Percentiles rank a stretch among this genome's conserved stretches.
phyloP scores from a whole-genome alignment of 2,797 vertebrate genomes.

The Microchirus variegatus region DNA sequence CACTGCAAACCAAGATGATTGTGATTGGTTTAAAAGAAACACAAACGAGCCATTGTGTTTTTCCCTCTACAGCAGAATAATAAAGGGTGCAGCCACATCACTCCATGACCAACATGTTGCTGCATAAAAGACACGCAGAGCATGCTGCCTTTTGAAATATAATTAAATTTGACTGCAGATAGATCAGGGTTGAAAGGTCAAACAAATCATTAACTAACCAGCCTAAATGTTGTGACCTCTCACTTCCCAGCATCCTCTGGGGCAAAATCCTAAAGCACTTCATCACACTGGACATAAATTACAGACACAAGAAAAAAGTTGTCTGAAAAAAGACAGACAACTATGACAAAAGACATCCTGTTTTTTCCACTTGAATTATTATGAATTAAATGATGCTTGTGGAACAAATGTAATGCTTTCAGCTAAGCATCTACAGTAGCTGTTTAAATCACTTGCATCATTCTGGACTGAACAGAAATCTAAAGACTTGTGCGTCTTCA shows the following conservation, averaged over 20 bases:
- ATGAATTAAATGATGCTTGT: too few species aligned
- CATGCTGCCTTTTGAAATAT: neutral
- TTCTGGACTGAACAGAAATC: too few species aligned
- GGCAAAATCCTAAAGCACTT: too few species aligned
- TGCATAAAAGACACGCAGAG: neutral
- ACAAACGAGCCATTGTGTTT: neutral
- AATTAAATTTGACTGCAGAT: constrained; percentile 10
- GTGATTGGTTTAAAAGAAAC: neutral
- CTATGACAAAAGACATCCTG: too few species aligned
- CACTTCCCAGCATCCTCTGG: neutral
- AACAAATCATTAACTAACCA: constrained; percentile 12
- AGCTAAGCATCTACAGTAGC: too few species aligned
- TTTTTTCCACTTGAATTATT: neutral
- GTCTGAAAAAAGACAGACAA: constrained; percentile 1
- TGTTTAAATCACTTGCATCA: too few species aligned
- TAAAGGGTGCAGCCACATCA: neutral
- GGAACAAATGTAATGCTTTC: too few species aligned
- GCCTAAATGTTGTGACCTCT: constrained; percentile 16
- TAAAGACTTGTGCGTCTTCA: too few species aligned
- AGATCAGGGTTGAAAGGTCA: constrained; percentile 17
- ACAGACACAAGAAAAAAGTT: too few species aligned
- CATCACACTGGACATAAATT: too few species aligned
- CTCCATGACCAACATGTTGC: neutral
- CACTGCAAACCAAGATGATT: neutral
- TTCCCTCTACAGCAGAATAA: neutral